These are phyloP conservation scores for Falco biarmicus DNA, from an alignment of 2,797 vertebrate genomes.

Conservation along the genomic window DNA sequence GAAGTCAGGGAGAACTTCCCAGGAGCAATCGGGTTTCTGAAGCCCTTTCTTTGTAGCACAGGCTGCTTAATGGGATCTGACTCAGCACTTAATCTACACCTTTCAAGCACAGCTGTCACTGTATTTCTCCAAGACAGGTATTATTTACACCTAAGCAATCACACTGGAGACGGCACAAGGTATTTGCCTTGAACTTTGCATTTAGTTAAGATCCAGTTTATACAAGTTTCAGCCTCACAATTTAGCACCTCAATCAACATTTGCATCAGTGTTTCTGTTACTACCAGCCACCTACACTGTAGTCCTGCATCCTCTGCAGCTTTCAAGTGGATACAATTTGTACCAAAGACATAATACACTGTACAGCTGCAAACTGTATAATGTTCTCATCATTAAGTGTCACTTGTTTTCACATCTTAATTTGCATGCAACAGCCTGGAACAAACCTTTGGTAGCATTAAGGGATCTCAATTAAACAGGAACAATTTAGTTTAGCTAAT, in stretches of 20 bases:
- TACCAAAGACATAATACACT: neutral
- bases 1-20: neutral
- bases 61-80: neutral
- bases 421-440: constrained; percentile 65
- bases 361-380: constrained; percentile 59
- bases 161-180: neutral
- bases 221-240: neutral
- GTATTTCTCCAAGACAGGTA: neutral
- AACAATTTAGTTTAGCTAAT: constrained; percentile 55
- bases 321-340: constrained; percentile 62
- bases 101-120: neutral
- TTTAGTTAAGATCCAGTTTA: neutral
- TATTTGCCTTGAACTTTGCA: neutral
- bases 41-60: neutral
- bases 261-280: constrained; percentile 16
- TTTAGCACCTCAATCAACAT: constrained; percentile 5
- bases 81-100: neutral
- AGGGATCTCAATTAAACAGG: constrained; percentile 40
- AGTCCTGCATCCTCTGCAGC: constrained; percentile 39
- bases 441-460: constrained; percentile 38
- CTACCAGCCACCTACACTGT: constrained; percentile 41
- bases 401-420: constrained; percentile 64
- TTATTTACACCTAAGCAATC: neutral
- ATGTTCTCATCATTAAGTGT: constrained; percentile 59
- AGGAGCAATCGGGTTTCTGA: neutral